phyloP scores from a whole-genome alignment of 2,797 vertebrate genomes.

The Lithobates sylvaticus region DNA sequence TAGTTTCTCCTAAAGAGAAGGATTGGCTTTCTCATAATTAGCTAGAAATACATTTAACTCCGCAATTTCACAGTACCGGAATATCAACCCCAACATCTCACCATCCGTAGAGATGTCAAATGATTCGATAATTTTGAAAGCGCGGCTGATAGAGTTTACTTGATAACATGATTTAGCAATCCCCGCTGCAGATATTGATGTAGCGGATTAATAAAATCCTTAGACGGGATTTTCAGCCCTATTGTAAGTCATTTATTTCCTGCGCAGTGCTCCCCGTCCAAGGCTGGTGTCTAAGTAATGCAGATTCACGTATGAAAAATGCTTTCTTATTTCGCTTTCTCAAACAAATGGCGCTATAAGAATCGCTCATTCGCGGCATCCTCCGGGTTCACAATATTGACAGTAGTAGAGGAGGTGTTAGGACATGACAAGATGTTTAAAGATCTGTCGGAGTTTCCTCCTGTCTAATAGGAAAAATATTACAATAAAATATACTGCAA shows the following conservation, averaged over 20 bases:
- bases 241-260: conserved; percentile 24
- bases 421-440: not conserved
- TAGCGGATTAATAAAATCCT: conserved; percentile 31
- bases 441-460: not conserved
- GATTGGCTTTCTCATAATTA: not conserved
- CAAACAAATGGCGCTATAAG: not conserved
- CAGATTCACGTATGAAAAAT: conserved; percentile 22
- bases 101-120: not conserved
- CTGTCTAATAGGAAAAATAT: not conserved
- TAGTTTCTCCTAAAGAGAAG: not conserved
- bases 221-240: not conserved
- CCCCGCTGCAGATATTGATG: conserved; percentile 21
- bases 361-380: not conserved
- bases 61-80: not conserved
- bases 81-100: not conserved
- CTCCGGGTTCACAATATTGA: not conserved
- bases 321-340: conserved; percentile 5
- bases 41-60: not conserved
- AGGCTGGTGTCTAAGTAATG: conserved; percentile 13
- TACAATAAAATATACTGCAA: not conserved
- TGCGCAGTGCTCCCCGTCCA: not conserved
- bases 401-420: not conserved
- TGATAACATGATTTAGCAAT: conserved; percentile 38
- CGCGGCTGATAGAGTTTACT: conserved; percentile 1
- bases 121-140: conserved; percentile 12